Percentiles rank a stretch among this genome's conserved stretches.
phyloP scores from a whole-genome alignment of 2,113 vertebrate species.

The Amblyopsis rosae region DNA sequence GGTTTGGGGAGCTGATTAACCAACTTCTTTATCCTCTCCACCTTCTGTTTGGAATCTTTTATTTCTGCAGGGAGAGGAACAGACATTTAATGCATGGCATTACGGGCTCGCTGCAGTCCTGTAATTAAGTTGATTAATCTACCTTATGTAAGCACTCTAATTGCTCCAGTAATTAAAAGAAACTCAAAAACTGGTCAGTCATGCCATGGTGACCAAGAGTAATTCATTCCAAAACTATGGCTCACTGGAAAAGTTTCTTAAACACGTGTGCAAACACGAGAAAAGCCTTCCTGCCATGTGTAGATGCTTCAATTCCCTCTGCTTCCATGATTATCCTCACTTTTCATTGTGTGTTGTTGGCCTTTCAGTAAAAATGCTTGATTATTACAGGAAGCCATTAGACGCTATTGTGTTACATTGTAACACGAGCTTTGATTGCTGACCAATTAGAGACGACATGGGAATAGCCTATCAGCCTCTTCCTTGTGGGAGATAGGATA shows the following conservation, averaged over 20 bases:
- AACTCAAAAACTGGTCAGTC: constrained; percentile 11
- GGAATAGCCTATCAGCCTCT: constrained; percentile 25
- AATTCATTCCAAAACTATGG: not conserved
- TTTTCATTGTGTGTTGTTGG: constrained; percentile 5
- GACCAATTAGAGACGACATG: constrained; percentile 25
- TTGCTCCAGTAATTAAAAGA: constrained; percentile 16
- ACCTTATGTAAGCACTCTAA: constrained; percentile 7
- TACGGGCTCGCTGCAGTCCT: not conserved
- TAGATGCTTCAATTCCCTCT: constrained; percentile 4
- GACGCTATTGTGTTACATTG: constrained; percentile 46
- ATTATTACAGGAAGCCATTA: constrained; percentile 43
- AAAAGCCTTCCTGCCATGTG: constrained; percentile 3
- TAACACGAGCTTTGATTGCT: constrained; percentile 48
- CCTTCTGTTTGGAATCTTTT: constrained; percentile 75
- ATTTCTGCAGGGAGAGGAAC: constrained; percentile 75
- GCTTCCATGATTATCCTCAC: constrained; percentile 10
- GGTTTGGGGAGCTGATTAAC: constrained; percentile 84
- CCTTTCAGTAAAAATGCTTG: constrained; percentile 35
- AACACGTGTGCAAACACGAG: not conserved
- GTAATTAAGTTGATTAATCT: constrained; percentile 13
- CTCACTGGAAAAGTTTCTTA: not conserved
- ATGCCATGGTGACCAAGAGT: constrained; percentile 2
- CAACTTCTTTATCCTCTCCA: constrained; percentile 81
- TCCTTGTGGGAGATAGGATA: constrained; percentile 70
- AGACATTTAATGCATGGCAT: constrained; percentile 9